A percentile compares a stretch with the other conserved stretches of the same genome.
phyloP scores from a whole-genome alignment of 2,113 vertebrate species.

The Nycticryphes semicollaris region DNA sequence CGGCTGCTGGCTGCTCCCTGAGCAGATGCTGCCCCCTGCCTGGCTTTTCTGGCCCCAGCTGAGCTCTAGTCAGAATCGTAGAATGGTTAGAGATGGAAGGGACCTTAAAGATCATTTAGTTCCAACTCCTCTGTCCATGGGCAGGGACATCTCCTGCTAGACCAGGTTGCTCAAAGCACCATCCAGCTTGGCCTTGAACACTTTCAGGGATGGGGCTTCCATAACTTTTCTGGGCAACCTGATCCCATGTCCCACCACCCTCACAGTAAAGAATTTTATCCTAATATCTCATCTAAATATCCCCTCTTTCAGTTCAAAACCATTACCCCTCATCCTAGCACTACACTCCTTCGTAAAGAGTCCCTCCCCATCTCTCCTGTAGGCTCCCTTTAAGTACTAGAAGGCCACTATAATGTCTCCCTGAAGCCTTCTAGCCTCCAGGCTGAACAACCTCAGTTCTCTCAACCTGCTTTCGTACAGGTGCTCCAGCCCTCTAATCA shows the following conservation, averaged over 20 bases:
- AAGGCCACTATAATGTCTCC: background rate
- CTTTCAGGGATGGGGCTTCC: background rate
- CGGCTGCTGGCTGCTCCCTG: background rate
- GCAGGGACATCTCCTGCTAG: background rate
- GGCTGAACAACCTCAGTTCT: background rate
- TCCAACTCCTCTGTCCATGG: background rate
- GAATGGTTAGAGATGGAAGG: background rate
- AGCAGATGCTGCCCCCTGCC: slow-evolving; percentile 26
- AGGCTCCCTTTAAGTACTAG: background rate
- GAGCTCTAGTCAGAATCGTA: background rate
- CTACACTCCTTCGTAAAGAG: background rate
- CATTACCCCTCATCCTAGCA: background rate
- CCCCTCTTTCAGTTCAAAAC: background rate
- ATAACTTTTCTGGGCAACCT: background rate
- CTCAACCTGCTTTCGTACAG: background rate
- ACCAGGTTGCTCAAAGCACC: background rate
- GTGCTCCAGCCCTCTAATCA: background rate
- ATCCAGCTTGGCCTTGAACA: background rate
- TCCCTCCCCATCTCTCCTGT: background rate
- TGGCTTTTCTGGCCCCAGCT: background rate
- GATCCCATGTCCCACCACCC: background rate
- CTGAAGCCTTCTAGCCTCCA: background rate
- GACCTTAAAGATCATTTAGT: no score
- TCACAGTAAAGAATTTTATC: background rate
- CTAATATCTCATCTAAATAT: background rate